Evolutionary conservation across 2,113 vertebrate species (phyloP).

Genomic region (Rousettus leschenaultii): DNA sequence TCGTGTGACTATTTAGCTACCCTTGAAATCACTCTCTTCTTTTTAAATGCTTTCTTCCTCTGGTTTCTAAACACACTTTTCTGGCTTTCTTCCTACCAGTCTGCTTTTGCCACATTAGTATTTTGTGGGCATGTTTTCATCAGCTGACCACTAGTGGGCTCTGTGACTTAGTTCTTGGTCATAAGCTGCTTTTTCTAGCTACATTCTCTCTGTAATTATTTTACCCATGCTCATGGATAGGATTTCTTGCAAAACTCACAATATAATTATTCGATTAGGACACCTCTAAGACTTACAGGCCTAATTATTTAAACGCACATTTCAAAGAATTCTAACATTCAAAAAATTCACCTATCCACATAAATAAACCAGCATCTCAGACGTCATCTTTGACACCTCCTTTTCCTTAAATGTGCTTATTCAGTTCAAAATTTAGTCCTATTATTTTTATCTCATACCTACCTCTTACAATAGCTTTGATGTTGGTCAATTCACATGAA

Average conservation of each 20-base stretch:
- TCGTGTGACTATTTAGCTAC: not conserved
- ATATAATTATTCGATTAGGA: not conserved
- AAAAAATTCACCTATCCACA: not conserved
- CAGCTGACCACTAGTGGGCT: not conserved
- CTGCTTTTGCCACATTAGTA: not conserved
- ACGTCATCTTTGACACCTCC: not conserved
- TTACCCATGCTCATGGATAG: not conserved
- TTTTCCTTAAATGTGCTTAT: not conserved
- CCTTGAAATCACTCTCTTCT: not conserved
- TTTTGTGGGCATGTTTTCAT: not conserved
- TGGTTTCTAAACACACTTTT: not conserved
- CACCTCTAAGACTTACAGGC: not conserved
- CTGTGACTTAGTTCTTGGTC: not conserved
- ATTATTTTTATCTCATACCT: not conserved
- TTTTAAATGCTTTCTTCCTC: not conserved
- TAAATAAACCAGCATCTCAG: not conserved
- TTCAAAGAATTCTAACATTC: not conserved
- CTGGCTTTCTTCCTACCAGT: not conserved
- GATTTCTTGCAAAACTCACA: not conserved
- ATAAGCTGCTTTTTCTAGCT: not conserved
- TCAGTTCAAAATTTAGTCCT: not conserved
- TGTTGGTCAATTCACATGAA: not conserved
- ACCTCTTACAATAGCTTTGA: not conserved
- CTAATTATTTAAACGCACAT: not conserved
- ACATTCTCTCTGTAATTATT: not conserved